These are phyloP conservation scores for Hypotaenidia philippensis DNA, from an alignment of 2,797 vertebrate genomes.

Conservation along the genomic window DNA sequence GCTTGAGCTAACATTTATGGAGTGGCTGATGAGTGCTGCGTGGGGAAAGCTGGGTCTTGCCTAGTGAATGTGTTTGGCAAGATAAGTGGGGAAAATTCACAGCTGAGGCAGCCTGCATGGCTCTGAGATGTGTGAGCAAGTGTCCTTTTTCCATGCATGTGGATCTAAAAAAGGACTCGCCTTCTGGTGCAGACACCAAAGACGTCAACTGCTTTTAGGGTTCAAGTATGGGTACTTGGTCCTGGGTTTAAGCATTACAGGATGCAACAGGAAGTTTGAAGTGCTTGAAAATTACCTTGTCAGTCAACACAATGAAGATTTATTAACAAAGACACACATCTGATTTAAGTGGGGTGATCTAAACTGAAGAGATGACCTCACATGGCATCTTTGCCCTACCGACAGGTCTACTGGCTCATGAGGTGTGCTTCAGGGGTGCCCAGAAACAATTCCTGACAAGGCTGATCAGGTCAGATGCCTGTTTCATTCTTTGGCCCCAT, in stretches of 20 bases:
- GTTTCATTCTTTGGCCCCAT: background rate
- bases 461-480: background rate
- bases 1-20: background rate
- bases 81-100: background rate
- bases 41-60: background rate
- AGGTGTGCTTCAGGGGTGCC: background rate
- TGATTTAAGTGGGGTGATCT: background rate
- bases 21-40: background rate
- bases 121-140: background rate
- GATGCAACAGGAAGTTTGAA: background rate
- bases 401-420: background rate
- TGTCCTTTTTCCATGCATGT: background rate
- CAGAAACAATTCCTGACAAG: background rate
- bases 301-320: background rate
- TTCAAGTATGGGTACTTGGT: background rate
- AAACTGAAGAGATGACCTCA: background rate
- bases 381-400: background rate
- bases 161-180: background rate
- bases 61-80: background rate
- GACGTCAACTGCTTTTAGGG: background rate
- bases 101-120: background rate
- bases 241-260: background rate
- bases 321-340: background rate
- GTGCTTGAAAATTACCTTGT: background rate
- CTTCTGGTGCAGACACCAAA: background rate